Evolutionary conservation across 2,113 vertebrate genomes (phyloP).

Genomic region (Bufo gargarizans): DNA sequence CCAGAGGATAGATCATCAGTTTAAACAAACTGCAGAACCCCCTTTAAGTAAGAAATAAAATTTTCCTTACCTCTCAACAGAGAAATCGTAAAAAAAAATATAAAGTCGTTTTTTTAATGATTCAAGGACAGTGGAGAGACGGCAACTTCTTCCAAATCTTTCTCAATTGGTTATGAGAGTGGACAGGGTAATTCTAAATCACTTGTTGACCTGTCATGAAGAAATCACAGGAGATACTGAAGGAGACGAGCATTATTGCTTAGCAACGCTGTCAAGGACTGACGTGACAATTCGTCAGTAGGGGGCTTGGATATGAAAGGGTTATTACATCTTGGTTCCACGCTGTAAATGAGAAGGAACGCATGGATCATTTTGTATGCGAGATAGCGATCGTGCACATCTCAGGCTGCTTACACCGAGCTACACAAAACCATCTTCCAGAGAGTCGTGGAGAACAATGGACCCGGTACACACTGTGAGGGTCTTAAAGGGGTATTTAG

Average conservation of each 20-base stretch:
- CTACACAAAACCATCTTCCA: background rate
- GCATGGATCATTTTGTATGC: constrained; percentile 6
- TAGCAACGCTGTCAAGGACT: background rate
- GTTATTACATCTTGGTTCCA: constrained; percentile 14
- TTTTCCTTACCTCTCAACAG: background rate
- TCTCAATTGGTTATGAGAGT: background rate
- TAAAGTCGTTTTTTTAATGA: too few species aligned
- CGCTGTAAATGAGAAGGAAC: constrained; percentile 8
- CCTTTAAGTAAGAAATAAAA: background rate
- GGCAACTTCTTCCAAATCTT: background rate
- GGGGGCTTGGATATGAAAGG: constrained; percentile 13
- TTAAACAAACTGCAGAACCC: too few species aligned
- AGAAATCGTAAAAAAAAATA: too few species aligned
- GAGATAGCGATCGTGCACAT: constrained; percentile 15
- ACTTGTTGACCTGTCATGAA: constrained; percentile 32
- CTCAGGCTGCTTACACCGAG: background rate
- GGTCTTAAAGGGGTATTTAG: background rate
- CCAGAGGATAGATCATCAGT: too few species aligned
- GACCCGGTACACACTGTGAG: background rate
- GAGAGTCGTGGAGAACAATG: background rate
- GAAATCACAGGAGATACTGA: constrained; percentile 1
- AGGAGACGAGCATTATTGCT: background rate
- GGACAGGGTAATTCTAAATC: background rate
- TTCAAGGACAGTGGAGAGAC: background rate
- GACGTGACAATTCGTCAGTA: background rate